Evolutionary conservation across 2,113 vertebrate genomes (phyloP), one percentile per base, ranked within the genome.

Genomic region (Ardeotis arabs): DNA sequence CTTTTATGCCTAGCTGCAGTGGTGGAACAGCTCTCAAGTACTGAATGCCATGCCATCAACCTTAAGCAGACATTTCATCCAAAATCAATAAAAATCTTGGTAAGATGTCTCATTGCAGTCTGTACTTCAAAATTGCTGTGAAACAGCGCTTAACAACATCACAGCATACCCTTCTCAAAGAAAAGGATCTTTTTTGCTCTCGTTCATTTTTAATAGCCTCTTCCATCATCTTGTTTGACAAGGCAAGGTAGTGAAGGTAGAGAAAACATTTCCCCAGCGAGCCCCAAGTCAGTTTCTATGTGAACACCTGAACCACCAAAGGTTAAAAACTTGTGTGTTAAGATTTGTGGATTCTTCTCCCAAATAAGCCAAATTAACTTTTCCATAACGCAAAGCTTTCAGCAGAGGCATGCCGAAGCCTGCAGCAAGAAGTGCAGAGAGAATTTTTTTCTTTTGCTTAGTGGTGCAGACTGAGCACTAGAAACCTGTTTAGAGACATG

Each of bases 71-170:
- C 5, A 14, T 15, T 68, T 79, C 4, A 72, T 7, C 31, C 31
- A 31, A 73, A 72, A 0, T 10, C 17, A 31, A 72, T 44, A 70
- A 50, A 55, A 70, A 39, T 10, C 56, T 39, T 14, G 20, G 21
- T 31, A 52, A 77, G 39, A 23, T 16, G 1, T 0, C 28, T 13
- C 21, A 5, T 0, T 68, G 58, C 22, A 89, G 8, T 3, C 27
- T 25, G 53, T 50, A 58, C n/a, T 31, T 39, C 93, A 59, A 25
- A 66, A 58, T 24, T 3, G 16, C 70, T 41, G 28, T 10, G 44
- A 74, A 47, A 29, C n/a, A 28, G 44, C 7, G 19, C 35, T 39
- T 18, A 41, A 7, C 23, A 70, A 2, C 44, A 76, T 4, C 74
- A 39, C 66, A 49, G 69, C 59, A 67, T 5, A 11, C 5, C 24